Evolutionary conservation across 2,113 vertebrate genomes (phyloP).

Genomic region (Kryptolebias marmoratus): DNA sequence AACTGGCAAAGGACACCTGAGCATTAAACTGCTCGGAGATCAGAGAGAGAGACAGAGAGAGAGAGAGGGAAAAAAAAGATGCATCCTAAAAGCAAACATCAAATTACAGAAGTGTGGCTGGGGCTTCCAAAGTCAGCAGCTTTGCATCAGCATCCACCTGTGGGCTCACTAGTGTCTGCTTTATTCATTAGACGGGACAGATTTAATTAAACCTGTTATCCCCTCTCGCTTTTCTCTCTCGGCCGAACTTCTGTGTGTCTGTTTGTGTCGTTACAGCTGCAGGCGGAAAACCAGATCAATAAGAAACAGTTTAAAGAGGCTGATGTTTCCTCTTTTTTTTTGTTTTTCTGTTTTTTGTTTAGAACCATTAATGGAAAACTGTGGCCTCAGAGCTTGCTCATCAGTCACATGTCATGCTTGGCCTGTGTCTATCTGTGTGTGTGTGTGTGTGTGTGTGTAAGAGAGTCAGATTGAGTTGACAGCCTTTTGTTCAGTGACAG

Average conservation of each 20-base stretch:
- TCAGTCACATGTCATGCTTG: slow-evolving; percentile 27
- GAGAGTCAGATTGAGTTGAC: slow-evolving; percentile 29
- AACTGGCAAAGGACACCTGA: slow-evolving; percentile 36
- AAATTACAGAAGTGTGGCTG: slow-evolving; percentile 8
- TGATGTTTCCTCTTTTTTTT: slow-evolving; percentile 10
- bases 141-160: slow-evolving; percentile 22
- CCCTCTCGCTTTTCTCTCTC: slow-evolving; percentile 3
- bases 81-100: slow-evolving; percentile 32
- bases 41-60: slow-evolving; percentile 29
- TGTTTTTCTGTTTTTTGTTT: slow-evolving; percentile 12
- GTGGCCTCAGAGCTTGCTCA: slow-evolving; percentile 37
- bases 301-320: slow-evolving; percentile 53
- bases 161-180: slow-evolving; percentile 17
- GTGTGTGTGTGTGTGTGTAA: background rate
- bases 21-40: slow-evolving; percentile 53
- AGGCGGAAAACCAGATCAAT: slow-evolving; percentile 61
- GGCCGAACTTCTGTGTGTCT: slow-evolving; percentile 1
- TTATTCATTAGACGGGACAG: slow-evolving; percentile 11
- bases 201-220: slow-evolving; percentile 56
- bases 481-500: slow-evolving; percentile 30
- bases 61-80: background rate
- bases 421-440: background rate
- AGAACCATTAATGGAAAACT: slow-evolving; percentile 26
- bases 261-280: slow-evolving; percentile 36
- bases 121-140: background rate